Evolutionary conservation across 1,140 invertebrate species (phyloP).

Genomic region (Brachionus angularis): DNA sequence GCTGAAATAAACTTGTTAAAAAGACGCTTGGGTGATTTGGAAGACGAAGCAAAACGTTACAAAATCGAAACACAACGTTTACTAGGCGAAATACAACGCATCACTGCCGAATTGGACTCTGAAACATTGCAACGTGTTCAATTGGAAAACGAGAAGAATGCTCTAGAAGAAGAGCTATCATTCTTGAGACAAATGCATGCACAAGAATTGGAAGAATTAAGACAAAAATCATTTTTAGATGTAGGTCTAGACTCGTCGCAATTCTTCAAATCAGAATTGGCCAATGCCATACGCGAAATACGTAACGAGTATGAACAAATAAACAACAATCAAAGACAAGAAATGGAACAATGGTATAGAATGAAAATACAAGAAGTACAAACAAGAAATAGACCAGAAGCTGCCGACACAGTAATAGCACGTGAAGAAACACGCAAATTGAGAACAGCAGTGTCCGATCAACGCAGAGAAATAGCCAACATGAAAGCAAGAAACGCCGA

Average conservation of each 20-base stretch:
- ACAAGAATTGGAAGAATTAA: constrained; percentile 43
- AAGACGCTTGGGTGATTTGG: constrained; percentile 58
- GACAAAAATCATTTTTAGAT: constrained; percentile 16
- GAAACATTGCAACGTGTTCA: constrained; percentile 41
- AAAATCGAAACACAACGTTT: constrained; percentile 56
- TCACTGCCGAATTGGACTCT: constrained; percentile 48
- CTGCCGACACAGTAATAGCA: constrained; percentile 10
- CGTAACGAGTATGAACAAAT: constrained; percentile 59
- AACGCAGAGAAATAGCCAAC: constrained; percentile 32
- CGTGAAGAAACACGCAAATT: constrained; percentile 42
- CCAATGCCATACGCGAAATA: constrained; percentile 61
- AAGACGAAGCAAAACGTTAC: constrained; percentile 59
- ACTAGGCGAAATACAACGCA: constrained; percentile 59
- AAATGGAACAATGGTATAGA: constrained; percentile 44
- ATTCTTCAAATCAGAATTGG: constrained; percentile 56
- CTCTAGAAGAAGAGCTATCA: constrained; percentile 41
- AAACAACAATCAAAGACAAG: constrained; percentile 40
- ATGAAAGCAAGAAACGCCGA: constrained; percentile 42
- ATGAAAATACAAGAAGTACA: constrained; percentile 44
- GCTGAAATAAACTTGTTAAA: constrained; percentile 60
- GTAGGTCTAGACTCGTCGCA: constrained; percentile 31
- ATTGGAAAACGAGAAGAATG: constrained; percentile 42
- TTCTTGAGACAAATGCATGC: constrained; percentile 44
- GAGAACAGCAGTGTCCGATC: constrained; percentile 18
- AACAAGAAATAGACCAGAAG: constrained; percentile 9